Conservation (phyloP, 1,140 invertebrate genomes). For the fruit fly (Drosophila melanogaster) region DNA sequence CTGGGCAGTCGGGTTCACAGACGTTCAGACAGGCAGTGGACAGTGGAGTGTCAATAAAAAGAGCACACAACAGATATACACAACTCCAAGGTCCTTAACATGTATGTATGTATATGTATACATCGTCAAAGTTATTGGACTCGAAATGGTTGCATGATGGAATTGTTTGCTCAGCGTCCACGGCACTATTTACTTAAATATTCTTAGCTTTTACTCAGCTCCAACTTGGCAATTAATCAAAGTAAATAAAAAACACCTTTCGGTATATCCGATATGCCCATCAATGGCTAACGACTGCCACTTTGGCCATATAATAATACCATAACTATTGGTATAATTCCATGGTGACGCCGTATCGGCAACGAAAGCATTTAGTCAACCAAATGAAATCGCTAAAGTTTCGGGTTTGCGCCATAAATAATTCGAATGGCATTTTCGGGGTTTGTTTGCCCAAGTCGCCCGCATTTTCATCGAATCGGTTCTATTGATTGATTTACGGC, state of each 20-base stretch:
- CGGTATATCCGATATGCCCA: constrained; percentile 6
- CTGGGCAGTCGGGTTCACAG: constrained; percentile 23
- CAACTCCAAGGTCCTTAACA: background rate
- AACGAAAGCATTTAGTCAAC: background rate
- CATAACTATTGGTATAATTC: constrained; percentile 12
- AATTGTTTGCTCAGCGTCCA: too few relatives aligned
- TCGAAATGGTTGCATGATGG: background rate
- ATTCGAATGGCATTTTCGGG: background rate
- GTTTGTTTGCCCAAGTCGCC: constrained; percentile 17
- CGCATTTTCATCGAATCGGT: constrained; percentile 39
- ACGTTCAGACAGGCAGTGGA: constrained; percentile 21
- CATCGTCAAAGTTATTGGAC: background rate
- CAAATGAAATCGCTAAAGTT: constrained; percentile 7
- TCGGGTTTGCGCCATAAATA: constrained; percentile 2
- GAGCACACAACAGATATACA: constrained; percentile 1
- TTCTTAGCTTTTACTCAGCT: background rate
- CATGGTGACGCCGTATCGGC: constrained; percentile 24
- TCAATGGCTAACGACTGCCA: constrained; percentile 12
- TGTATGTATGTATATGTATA: background rate
- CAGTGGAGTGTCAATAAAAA: constrained; percentile 10
- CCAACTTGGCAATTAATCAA: background rate
- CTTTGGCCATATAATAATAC: background rate
- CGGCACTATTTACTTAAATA: too few relatives aligned
- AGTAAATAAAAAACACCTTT: background rate
- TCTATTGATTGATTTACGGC: constrained; percentile 73